Evolutionary conservation across 2,888 invertebrate species (phyloP).

Genomic region (Corbicula japonica): DNA sequence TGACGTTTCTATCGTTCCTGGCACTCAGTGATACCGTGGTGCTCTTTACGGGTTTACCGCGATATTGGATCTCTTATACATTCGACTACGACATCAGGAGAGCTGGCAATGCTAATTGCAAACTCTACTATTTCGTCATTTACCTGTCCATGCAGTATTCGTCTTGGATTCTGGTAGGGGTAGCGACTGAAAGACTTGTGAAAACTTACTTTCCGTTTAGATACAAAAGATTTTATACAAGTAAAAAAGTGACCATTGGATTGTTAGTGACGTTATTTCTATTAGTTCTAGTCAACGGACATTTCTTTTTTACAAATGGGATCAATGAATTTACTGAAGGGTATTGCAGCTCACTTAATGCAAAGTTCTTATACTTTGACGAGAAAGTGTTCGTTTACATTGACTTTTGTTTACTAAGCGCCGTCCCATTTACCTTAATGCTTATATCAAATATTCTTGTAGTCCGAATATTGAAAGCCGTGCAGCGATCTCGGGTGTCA

Average conservation of each 20-base stretch:
- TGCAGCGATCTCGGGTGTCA: conserved; percentile 49
- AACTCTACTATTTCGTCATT: conserved; percentile 69
- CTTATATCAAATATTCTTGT: conserved; percentile 64
- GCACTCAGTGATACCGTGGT: conserved; percentile 67
- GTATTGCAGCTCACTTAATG: conserved; percentile 61
- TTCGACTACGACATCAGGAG: conserved; percentile 58
- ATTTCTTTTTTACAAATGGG: conserved; percentile 73
- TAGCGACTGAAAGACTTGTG: conserved; percentile 65
- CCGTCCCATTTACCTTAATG: conserved; percentile 66
- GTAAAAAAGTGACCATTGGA: conserved; percentile 52
- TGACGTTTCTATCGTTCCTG: conserved; percentile 62
- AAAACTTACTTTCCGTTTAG: conserved; percentile 63
- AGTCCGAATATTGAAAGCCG: conserved; percentile 37
- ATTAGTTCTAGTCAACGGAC: conserved; percentile 41
- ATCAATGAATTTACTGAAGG: conserved; percentile 58
- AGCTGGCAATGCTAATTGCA: conserved; percentile 65
- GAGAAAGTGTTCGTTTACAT: conserved; percentile 70
- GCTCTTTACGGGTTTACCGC: conserved; percentile 59
- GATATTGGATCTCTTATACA: conserved; percentile 63
- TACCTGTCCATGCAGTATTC: conserved; percentile 74
- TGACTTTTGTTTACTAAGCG: conserved; percentile 64
- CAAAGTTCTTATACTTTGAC: conserved; percentile 61
- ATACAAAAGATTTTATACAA: conserved; percentile 41
- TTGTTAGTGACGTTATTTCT: conserved; percentile 41
- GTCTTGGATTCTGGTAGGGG: conserved; percentile 72